Base-by-base conservation (phyloP, 2,888 invertebrate genomes). In the Chrysotoxum bicinctum region DNA sequence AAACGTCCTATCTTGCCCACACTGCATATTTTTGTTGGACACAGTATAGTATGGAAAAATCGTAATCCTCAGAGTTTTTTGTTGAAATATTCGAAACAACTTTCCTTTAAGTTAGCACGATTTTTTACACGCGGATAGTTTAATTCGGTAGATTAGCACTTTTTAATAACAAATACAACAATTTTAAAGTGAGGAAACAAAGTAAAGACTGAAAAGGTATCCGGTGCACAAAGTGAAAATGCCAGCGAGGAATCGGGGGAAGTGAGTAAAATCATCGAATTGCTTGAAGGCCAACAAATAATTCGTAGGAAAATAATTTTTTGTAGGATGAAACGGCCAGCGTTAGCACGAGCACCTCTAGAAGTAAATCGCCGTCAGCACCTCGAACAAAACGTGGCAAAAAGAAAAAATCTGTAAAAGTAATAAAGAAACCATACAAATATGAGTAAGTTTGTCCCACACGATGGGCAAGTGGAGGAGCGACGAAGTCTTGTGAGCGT, bases 361-460 rank as follows among this genome's bases (percentile, higher is more conserved):
- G 91, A 30, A 91, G 91, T 87, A 91, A 91, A 81, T 91, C 91
- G 7, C 91, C 91, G 0, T 88, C 90, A 4, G 89, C 90, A 0
- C 88, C 89, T 4, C 69, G 69, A 9, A 52, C 77, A 9, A 84
- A 88, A 32, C 88, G 88, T 69, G 89, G 89, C 3, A 88, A 89
- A 16, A 88, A 89, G 78, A 89, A 90, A 58, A 89, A 89, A 76
- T 89, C 90, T 81, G 87, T 90, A 2, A 91, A 91, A 87, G 87
- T 85, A 14, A 89, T 88, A 66, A 88, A 88, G 19, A 89, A 90
- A 21, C 89, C 91, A n/a, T 91, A 91, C 75, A 91, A 90, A 89
- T 91, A 91, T 79, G 90, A 91, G 91, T 91, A 89, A 90, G 91
- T 89, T 35, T n/a, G 26, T 30, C 14, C 6, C 12, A 16, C 7